phyloP scores from a whole-genome alignment of 1,140 invertebrate species.

The Dendrolimus kikuchii region DNA sequence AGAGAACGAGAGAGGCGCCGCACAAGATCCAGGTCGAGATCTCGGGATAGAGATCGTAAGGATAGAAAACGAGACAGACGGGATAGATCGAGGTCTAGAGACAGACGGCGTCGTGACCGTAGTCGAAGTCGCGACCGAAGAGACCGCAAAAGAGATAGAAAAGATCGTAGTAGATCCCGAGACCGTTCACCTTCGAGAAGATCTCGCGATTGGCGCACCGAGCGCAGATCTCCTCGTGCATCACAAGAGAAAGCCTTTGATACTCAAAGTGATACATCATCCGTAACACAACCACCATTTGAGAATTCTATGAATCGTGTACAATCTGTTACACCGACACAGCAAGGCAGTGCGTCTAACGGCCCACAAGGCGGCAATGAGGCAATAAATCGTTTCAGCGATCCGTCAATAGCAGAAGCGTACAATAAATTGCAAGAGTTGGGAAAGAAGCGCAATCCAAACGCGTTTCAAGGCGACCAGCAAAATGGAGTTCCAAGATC shows the following conservation, averaged over 20 bases:
- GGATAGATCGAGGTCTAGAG: constrained; percentile 68
- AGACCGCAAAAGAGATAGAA: constrained; percentile 70
- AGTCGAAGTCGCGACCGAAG: constrained; percentile 73
- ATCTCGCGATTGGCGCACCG: constrained; percentile 49
- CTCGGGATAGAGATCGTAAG: constrained; percentile 60
- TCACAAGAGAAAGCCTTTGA: constrained; percentile 34
- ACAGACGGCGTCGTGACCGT: constrained; percentile 68
- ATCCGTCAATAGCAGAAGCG: constrained; percentile 43
- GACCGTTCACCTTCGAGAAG: constrained; percentile 51
- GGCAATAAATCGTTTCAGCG: constrained; percentile 32
- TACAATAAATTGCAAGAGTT: constrained; percentile 72
- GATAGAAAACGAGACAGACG: constrained; percentile 70
- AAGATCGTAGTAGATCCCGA: constrained; percentile 67
- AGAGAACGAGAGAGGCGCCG: constrained; percentile 50
- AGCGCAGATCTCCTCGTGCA: constrained; percentile 54
- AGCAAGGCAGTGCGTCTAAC: constrained; percentile 13
- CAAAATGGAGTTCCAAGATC: constrained; percentile 30
- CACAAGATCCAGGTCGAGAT: constrained; percentile 49
- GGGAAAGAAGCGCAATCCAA: constrained; percentile 74
- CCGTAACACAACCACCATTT: background rate
- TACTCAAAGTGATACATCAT: constrained; percentile 1
- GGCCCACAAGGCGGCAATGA: constrained; percentile 18
- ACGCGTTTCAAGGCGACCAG: constrained; percentile 71
- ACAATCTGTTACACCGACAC: too few relatives aligned
- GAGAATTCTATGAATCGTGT: constrained; percentile 5